A percentile compares a stretch with the other conserved stretches of the same genome.
phyloP scores from a whole-genome alignment of 2,113 vertebrate genomes.

The Porphyrio hochstetteri region DNA sequence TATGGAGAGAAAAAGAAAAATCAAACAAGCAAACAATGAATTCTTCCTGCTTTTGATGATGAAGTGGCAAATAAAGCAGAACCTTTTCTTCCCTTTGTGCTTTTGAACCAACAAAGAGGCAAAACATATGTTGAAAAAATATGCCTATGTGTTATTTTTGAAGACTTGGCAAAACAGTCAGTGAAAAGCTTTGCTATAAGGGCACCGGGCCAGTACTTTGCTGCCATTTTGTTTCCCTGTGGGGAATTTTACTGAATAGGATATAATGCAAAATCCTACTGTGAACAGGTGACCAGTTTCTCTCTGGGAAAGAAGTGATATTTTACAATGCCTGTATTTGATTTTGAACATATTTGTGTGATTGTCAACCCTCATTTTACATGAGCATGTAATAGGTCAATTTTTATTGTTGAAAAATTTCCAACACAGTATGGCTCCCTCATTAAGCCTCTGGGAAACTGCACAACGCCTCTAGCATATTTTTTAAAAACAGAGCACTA shows the following conservation, averaged over 20 bases:
- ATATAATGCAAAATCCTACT: slow-evolving; percentile 54
- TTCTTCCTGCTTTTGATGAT: not conserved
- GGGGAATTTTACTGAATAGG: slow-evolving; percentile 36
- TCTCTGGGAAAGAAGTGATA: slow-evolving; percentile 57
- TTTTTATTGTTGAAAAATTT: slow-evolving; percentile 61
- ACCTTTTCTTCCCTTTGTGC: slow-evolving; percentile 30
- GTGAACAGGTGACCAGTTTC: slow-evolving; percentile 55
- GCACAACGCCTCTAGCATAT: slow-evolving; percentile 10
- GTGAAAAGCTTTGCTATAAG: slow-evolving; percentile 45
- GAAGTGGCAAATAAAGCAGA: not conserved
- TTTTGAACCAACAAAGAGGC: slow-evolving; percentile 34
- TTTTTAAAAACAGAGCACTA: not conserved
- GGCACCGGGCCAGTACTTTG: slow-evolving; percentile 36
- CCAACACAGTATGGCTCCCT: slow-evolving; percentile 23
- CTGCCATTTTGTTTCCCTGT: slow-evolving; percentile 55
- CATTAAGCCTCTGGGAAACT: slow-evolving; percentile 44
- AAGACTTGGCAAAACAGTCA: slow-evolving; percentile 55
- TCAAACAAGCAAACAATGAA: slow-evolving; percentile 2
- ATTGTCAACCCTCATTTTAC: slow-evolving; percentile 46
- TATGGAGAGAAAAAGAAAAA: not conserved
- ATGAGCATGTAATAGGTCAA: slow-evolving; percentile 43
- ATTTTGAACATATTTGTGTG: slow-evolving; percentile 54
- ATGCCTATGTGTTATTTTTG: slow-evolving; percentile 51
- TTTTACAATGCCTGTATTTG: slow-evolving; percentile 34
- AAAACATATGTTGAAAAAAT: slow-evolving; percentile 57